These are phyloP conservation scores for Albula glossodonta DNA, from an alignment of 2,113 vertebrate genomes.

Conservation along the genomic window DNA sequence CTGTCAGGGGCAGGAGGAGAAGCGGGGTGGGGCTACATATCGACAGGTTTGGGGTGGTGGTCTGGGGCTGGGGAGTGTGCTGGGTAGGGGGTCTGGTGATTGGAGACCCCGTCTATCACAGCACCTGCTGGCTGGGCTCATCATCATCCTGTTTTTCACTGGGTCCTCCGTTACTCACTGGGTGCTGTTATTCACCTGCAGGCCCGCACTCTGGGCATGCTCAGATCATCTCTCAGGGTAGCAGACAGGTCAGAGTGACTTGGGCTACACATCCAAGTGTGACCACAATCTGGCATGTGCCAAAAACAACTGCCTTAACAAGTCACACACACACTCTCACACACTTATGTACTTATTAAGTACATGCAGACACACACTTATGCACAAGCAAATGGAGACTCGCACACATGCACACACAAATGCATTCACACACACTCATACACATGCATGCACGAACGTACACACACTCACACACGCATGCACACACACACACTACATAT, in stretches of 20 bases:
- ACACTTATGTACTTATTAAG: background rate
- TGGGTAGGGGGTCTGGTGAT: background rate
- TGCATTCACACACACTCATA: conserved; percentile 36
- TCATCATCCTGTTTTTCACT: background rate
- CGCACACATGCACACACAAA: background rate
- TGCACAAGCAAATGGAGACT: background rate
- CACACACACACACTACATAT: conserved; percentile 36
- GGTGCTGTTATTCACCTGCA: background rate
- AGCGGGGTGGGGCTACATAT: too few relatives aligned
- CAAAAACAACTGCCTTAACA: background rate
- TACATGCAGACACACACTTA: background rate
- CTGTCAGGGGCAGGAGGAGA: conserved; percentile 78
- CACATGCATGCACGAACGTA: background rate
- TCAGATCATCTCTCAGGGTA: background rate
- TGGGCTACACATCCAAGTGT: background rate
- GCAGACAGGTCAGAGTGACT: background rate
- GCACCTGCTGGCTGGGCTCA: background rate
- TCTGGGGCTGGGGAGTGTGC: too few relatives aligned
- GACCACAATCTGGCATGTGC: background rate
- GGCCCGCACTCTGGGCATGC: background rate
- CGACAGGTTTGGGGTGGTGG: background rate
- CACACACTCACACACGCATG: background rate
- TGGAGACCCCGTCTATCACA: background rate
- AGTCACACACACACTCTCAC: background rate
- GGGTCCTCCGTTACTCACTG: background rate